These are phyloP conservation scores for Drosophila villosipedis DNA, from an alignment of 2,888 invertebrate species.

Conservation along the genomic window DNA sequence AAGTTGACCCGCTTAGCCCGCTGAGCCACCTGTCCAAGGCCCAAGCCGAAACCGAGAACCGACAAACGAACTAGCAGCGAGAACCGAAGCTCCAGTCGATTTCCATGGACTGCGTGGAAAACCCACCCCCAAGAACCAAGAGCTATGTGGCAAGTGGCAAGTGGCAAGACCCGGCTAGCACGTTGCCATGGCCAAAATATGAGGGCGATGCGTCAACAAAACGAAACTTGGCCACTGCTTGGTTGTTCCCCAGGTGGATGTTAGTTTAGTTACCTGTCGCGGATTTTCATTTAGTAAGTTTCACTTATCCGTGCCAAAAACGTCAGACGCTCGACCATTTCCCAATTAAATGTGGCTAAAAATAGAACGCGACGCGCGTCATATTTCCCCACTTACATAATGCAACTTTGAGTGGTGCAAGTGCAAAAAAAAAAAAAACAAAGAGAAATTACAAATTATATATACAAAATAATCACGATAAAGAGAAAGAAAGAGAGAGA, in stretches of 20 bases:
- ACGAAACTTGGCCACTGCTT: slow-evolving; percentile 39
- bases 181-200: slow-evolving; percentile 78
- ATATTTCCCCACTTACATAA: slow-evolving; percentile 54
- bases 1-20: slow-evolving; percentile 59
- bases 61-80: not conserved
- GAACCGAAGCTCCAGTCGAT: slow-evolving; percentile 12
- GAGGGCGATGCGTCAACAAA: slow-evolving; percentile 59
- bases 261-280: slow-evolving; percentile 53
- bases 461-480: slow-evolving; percentile 10
- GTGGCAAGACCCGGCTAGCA: slow-evolving; percentile 14
- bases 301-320: slow-evolving; percentile 75
- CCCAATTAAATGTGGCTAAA: slow-evolving; percentile 58
- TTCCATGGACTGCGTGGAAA: slow-evolving; percentile 3
- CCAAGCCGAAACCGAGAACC: not conserved
- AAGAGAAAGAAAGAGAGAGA: not conserved
- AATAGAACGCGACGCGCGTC: slow-evolving; percentile 45
- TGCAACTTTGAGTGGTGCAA: slow-evolving; percentile 51
- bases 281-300: slow-evolving; percentile 62
- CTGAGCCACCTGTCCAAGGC: slow-evolving; percentile 5
- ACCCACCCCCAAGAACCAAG: slow-evolving; percentile 42
- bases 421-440: slow-evolving; percentile 9
- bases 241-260: slow-evolving; percentile 22
- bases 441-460: slow-evolving; percentile 2
- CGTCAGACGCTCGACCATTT: slow-evolving; percentile 50
- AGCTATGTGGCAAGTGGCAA: not conserved